Percentiles rank a stretch among this genome's conserved stretches.
Evolutionary conservation across 2,888 invertebrate species (phyloP).

Genomic region (Neoscelio sp.): DNA sequence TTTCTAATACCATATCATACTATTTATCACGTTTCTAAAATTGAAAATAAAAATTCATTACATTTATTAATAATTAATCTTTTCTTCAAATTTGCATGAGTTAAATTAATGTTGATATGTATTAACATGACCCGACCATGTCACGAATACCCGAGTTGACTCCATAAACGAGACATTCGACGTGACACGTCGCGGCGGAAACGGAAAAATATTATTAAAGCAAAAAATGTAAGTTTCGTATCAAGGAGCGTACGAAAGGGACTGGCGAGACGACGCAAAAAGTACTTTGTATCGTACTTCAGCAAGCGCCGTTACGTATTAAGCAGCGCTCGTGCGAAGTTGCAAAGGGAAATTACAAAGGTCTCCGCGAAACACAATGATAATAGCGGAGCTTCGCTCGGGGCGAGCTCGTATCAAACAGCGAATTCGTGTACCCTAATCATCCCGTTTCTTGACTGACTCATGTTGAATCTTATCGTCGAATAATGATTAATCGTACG

Average conservation of each 20-base stretch:
- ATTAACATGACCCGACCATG: no score
- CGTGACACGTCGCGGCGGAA: no score
- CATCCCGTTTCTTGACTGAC: not conserved
- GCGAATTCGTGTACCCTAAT: conserved; percentile 28
- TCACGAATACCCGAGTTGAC: no score
- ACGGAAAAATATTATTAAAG: no score
- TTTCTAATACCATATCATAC: no score
- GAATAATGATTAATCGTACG: conserved; percentile 30
- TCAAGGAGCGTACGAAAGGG: not conserved
- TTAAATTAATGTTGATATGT: no score
- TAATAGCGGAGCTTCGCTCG: conserved; percentile 7
- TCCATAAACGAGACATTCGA: no score
- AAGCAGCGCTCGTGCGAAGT: conserved; percentile 16
- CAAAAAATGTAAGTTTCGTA: no score
- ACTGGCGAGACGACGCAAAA: conserved; percentile 9
- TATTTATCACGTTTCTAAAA: no score
- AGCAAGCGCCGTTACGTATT: conserved; percentile 29
- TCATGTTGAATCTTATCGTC: conserved; percentile 23
- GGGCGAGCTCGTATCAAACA: conserved; percentile 1
- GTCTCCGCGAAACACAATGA: conserved; percentile 13
- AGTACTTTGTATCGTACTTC: conserved; percentile 32
- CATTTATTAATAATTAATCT: no score
- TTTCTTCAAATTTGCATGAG: no score
- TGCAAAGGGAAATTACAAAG: conserved; percentile 32
- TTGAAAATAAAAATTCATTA: no score